Base-by-base conservation (phyloP, 2,888 invertebrate genomes). In the Acronicta aceris region DNA sequence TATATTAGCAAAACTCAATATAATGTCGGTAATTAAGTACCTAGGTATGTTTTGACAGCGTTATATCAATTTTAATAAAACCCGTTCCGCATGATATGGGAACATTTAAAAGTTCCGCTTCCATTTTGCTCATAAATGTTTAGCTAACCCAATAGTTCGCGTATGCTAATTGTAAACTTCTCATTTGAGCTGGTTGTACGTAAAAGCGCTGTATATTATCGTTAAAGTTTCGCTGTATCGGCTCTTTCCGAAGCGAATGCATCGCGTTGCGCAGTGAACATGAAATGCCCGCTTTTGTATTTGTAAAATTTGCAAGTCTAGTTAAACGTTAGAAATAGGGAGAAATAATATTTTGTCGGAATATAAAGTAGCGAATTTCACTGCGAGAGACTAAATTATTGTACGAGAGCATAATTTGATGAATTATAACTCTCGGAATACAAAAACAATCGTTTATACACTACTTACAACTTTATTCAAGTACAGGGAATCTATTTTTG, bases 161-260 rank as follows among this genome's bases (percentile, higher is more conserved):
- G 71, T 64, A 64, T 50, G 49, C 67, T 79, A 77, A 81, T 81
- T 79, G 68, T 64, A 53, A 71, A 76, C 67, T 72, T 70, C 65
- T 62, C 74, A 68, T 71, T 66, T 63, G 48, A 48, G 52, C 51
- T 58, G 59, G 60, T 45, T 55, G 52, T 57, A 53, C 46, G 51
- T 59, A 70, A 67, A 71, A 71, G 66, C 68, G 67, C 61, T 72
- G 78, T 71, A 76, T 71, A 74, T 77, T 81, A 81, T 81, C 75
- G 79, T 76, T 76, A 71, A 76, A 81, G 76, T 83, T 80, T 52
- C 59, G 67, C 74, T 65, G 65, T 65, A 73, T 78, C 65, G 53
- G 71, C 67, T 57, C 73, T 71, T 65, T 62, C 46, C 46, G 46
- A 56, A 54, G 62, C 63, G 65, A 67, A 71, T 72, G 63, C 61